Conservation (phyloP, 2,113 vertebrate species). For the Mustela nigripes region DNA sequence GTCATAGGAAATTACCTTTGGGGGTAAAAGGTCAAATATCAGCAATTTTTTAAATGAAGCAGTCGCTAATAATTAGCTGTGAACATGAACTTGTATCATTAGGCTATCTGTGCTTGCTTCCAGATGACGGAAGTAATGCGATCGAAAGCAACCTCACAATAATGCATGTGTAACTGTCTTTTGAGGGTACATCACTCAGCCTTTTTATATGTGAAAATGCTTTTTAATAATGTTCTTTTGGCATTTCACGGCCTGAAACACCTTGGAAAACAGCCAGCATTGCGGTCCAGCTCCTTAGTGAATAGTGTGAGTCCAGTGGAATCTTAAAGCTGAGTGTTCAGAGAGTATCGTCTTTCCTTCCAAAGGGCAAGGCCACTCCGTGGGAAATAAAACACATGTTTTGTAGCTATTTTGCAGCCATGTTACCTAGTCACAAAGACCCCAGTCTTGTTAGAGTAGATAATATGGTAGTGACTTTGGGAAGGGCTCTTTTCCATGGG, state of each 20-base stretch:
- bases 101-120: neutral
- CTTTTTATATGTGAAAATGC: slow-evolving; percentile 58
- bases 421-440: neutral
- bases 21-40: neutral
- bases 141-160: neutral
- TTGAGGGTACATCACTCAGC: neutral
- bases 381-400: neutral
- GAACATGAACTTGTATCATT: neutral
- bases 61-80: neutral
- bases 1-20: neutral
- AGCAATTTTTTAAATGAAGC: neutral
- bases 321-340: neutral
- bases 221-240: slow-evolving; percentile 73
- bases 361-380: neutral
- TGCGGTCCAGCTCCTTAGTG: neutral
- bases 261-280: slow-evolving; percentile 52
- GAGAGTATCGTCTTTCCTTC: neutral
- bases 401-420: neutral
- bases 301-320: neutral
- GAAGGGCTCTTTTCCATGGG: neutral
- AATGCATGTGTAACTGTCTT: slow-evolving; percentile 19
- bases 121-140: neutral
- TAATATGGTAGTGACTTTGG: neutral
- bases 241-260: slow-evolving; percentile 32
- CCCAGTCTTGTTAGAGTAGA: neutral